These are phyloP conservation scores for Candoia aspera DNA, from an alignment of 2,113 vertebrate genomes.

Conservation along the genomic window DNA sequence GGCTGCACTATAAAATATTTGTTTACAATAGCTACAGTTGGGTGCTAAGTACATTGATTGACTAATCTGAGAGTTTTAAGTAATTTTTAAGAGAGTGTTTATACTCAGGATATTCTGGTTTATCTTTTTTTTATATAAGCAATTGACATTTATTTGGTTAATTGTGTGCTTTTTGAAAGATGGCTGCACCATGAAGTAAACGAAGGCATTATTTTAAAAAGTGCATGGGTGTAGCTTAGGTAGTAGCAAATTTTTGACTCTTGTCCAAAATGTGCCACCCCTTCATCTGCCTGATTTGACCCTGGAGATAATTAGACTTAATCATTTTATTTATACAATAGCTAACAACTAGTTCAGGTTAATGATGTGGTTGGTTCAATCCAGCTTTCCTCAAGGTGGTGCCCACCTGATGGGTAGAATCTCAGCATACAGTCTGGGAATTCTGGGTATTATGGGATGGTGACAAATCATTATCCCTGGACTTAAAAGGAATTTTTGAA, in stretches of 20 bases:
- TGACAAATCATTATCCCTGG: neutral
- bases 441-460: neutral
- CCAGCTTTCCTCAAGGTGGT: neutral
- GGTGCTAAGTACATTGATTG: too few relatives aligned
- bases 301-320: neutral
- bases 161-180: neutral
- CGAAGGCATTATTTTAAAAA: neutral
- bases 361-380: neutral
- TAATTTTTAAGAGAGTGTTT: neutral
- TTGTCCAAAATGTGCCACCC: neutral
- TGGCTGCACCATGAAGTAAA: neutral
- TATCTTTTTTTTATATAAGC: neutral
- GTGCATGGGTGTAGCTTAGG: neutral
- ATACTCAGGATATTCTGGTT: neutral
- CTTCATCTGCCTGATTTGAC: neutral
- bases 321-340: neutral
- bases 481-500: neutral
- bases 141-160: neutral
- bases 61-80: too few relatives aligned
- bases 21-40: too few relatives aligned
- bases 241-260: neutral
- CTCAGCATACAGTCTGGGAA: neutral
- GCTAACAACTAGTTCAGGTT: neutral
- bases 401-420: neutral
- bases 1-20: too few relatives aligned